phyloP scores from a whole-genome alignment of 2,797 vertebrate species.

The Sebastes trivittatus region DNA sequence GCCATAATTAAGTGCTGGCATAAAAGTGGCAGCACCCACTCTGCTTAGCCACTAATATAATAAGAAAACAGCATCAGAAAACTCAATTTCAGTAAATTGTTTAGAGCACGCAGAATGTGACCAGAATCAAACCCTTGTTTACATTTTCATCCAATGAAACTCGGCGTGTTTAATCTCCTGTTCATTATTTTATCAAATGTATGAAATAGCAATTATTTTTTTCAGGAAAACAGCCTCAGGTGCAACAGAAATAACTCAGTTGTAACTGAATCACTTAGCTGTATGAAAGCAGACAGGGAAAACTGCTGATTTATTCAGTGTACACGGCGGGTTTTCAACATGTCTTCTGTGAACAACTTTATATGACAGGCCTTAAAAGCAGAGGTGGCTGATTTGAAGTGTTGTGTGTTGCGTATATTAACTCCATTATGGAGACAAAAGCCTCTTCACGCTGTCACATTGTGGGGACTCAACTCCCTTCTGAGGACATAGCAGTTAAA shows the following conservation, averaged over 20 bases:
- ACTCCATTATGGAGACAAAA: background rate
- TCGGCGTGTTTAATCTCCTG: background rate
- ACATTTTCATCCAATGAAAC: background rate
- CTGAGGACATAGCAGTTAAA: background rate
- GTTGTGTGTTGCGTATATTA: background rate
- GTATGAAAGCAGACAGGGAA: background rate
- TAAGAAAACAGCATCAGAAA: constrained; percentile 22
- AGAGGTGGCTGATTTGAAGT: background rate
- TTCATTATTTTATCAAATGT: constrained; percentile 1
- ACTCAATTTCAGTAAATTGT: constrained; percentile 11
- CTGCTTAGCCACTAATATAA: constrained; percentile 14
- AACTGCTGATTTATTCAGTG: background rate
- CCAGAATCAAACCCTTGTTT: constrained; percentile 10
- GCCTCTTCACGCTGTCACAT: background rate
- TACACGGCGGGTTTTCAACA: background rate
- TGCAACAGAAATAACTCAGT: background rate
- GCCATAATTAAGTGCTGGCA: constrained; percentile 46
- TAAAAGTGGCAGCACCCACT: constrained; percentile 23
- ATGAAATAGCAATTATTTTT: background rate
- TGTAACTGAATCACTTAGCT: background rate
- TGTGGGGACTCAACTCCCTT: background rate
- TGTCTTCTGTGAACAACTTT: background rate
- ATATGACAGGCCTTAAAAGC: background rate
- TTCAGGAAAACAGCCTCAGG: background rate
- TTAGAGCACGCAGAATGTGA: constrained; percentile 7